Conservation (phyloP, 2,888 invertebrate species). For the Subacronicta megacephala region DNA sequence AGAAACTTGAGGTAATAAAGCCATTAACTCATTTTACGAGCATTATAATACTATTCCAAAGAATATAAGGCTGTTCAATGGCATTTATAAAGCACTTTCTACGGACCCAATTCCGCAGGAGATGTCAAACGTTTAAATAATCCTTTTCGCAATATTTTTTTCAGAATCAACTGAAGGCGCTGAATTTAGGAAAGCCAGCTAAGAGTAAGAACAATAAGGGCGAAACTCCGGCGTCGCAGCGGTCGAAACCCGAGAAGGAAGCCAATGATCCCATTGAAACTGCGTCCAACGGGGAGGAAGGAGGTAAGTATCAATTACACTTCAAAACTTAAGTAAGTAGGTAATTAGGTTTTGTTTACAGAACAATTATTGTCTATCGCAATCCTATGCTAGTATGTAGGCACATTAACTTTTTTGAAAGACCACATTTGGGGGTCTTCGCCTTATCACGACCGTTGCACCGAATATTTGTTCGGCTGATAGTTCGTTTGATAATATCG, state of each 20-base stretch:
- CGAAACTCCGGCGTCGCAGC: conserved; percentile 73
- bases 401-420: too few species aligned
- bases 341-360: too few species aligned
- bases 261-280: conserved; percentile 69
- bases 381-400: too few species aligned
- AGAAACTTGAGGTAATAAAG: conserved; percentile 79
- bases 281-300: conserved; percentile 65
- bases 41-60: background rate
- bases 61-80: too few species aligned
- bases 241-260: conserved; percentile 78
- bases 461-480: too few species aligned
- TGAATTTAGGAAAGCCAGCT: conserved; percentile 76
- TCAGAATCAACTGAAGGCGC: conserved; percentile 82
- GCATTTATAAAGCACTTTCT: too few species aligned
- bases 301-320: conserved; percentile 63
- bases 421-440: too few species aligned
- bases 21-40: conserved; percentile 1
- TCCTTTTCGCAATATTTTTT: conserved; percentile 54
- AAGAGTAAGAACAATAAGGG: conserved; percentile 67
- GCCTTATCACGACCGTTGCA: too few species aligned
- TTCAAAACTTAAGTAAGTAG: background rate
- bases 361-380: too few species aligned
- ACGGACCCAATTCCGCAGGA: too few species aligned
- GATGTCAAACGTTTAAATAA: background rate
- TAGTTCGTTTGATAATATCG: too few species aligned